Conservation (phyloP, 2,888 invertebrate genomes). For the Ditula angustiorana region DNA sequence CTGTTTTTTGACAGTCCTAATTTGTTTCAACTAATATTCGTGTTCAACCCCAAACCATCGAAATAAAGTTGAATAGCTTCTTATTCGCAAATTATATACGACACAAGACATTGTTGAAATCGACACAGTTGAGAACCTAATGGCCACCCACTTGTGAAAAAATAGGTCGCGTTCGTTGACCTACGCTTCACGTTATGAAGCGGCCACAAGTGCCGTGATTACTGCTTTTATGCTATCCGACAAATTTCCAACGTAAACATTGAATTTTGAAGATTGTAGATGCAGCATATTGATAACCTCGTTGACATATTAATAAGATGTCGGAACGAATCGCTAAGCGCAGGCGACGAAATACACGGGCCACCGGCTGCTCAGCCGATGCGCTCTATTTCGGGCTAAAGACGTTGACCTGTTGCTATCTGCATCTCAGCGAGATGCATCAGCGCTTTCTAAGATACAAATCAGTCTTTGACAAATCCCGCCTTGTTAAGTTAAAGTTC, state of each 20-base stretch:
- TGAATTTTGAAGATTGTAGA: conserved; percentile 56
- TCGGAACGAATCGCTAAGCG: conserved; percentile 73
- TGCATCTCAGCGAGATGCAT: conserved; percentile 62
- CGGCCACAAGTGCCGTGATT: conserved; percentile 28
- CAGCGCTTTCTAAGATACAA: conserved; percentile 53
- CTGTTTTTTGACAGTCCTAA: conserved; percentile 17
- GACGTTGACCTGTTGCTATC: conserved; percentile 77
- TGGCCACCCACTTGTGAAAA: conserved; percentile 65
- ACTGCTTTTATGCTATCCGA: conserved; percentile 28
- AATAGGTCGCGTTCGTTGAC: conserved; percentile 77
- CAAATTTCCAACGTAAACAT: conserved; percentile 55
- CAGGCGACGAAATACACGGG: conserved; percentile 73
- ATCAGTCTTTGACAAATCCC: conserved; percentile 36
- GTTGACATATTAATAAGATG: conserved; percentile 80
- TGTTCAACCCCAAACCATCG: conserved; percentile 15
- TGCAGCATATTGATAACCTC: conserved; percentile 73
- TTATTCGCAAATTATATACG: conserved; percentile 38
- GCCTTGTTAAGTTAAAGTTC: conserved; percentile 32
- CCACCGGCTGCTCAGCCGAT: conserved; percentile 69
- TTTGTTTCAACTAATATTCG: conserved; percentile 1
- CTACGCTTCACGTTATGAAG: conserved; percentile 55
- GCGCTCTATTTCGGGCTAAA: conserved; percentile 73
- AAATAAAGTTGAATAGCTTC: conserved; percentile 28
- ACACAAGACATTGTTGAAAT: conserved; percentile 63
- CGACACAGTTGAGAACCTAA: conserved; percentile 69